Percentiles rank a stretch among this genome's conserved stretches.
Evolutionary conservation across 2,113 vertebrate species (phyloP).

Genomic region (Antennarius striatus): DNA sequence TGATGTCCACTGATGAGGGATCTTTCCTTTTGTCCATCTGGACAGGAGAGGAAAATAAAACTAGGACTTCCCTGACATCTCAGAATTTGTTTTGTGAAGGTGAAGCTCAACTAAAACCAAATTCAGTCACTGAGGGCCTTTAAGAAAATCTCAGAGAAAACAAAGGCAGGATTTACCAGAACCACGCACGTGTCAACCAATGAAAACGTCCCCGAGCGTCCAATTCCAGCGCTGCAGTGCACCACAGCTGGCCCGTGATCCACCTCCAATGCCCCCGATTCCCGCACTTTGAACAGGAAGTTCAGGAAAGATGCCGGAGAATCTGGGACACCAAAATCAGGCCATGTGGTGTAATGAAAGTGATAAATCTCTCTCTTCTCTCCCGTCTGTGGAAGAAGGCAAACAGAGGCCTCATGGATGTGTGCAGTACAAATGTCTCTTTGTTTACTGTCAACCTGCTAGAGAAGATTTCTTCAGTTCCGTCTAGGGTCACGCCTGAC

Average conservation of each 20-base stretch:
- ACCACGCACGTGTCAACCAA: slow-evolving; percentile 95
- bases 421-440: neutral
- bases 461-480: neutral
- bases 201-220: slow-evolving; percentile 94
- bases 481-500: neutral
- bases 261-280: slow-evolving; percentile 86
- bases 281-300: slow-evolving; percentile 95
- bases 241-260: slow-evolving; percentile 91
- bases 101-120: no score
- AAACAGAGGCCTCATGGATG: neutral
- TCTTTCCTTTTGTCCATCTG: slow-evolving; percentile 94
- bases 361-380: slow-evolving; percentile 93
- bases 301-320: slow-evolving; percentile 97
- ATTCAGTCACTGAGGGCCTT: neutral
- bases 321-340: slow-evolving; percentile 97
- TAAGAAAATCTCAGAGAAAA: neutral
- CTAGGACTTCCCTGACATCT: neutral
- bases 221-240: slow-evolving; percentile 96
- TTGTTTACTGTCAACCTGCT: neutral
- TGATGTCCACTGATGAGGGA: slow-evolving; percentile 88
- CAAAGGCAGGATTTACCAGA: slow-evolving; percentile 81
- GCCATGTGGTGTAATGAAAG: slow-evolving; percentile 99
- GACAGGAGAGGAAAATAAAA: neutral
- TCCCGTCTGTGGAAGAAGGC: slow-evolving; percentile 80
- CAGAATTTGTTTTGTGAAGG: no score